Conservation (phyloP, 2,113 vertebrate genomes). For the Tympanuchus pallidicinctus region DNA sequence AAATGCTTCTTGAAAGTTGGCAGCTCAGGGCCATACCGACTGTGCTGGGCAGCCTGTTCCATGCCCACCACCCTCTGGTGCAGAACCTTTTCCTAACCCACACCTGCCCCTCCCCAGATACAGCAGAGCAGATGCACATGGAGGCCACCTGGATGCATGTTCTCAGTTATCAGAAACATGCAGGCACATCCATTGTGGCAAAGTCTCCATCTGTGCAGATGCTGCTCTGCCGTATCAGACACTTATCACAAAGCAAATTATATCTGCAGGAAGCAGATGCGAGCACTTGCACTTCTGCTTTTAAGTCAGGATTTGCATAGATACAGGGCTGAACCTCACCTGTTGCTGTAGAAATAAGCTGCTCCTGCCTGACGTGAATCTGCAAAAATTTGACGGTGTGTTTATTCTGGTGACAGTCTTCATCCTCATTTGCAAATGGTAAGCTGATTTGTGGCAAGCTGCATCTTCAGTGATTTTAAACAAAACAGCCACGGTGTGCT, state of each 20-base stretch:
- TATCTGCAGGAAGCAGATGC: not conserved
- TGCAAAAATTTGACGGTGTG: not conserved
- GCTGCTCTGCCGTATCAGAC: accelerated
- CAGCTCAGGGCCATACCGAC: not conserved
- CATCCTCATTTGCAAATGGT: not conserved
- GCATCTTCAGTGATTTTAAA: not conserved
- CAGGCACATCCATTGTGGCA: accelerated
- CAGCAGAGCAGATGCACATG: accelerated
- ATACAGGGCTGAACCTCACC: not conserved
- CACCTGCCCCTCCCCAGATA: not conserved
- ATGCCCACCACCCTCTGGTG: not conserved
- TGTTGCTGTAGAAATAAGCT: not conserved
- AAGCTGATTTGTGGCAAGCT: not conserved
- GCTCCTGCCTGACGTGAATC: not conserved
- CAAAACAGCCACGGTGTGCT: not conserved
- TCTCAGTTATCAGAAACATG: not conserved
- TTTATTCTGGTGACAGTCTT: not conserved
- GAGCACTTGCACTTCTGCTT: not conserved
- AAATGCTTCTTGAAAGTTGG: not conserved
- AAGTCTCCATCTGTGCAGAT: not conserved
- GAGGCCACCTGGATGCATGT: accelerated
- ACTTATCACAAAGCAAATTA: not conserved
- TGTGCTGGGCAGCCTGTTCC: not conserved
- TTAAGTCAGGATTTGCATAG: not conserved
- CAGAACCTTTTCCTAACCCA: not conserved